Base-by-base conservation (phyloP, 2,797 vertebrate species). In the Chrysocyon brachyurus region DNA sequence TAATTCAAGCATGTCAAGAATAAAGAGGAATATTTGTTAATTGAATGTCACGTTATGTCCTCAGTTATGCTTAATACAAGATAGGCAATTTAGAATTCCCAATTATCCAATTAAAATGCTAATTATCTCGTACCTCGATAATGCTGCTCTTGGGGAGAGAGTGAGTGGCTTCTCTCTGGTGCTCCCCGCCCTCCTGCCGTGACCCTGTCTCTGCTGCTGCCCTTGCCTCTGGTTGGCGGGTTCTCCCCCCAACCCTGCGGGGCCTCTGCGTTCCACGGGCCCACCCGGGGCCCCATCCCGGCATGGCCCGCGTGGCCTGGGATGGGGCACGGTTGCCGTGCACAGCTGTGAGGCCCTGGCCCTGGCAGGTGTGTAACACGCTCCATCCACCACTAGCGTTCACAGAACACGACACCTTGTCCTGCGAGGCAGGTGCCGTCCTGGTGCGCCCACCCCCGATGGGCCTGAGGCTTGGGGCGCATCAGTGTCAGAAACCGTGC, bases 61-160 rank as follows among this genome's bases (percentile, higher is more conserved):
- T 97, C 84, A 89, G 96, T 98, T 98, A 94, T 94, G 97, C 97
- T 97, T 98, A 97, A 97, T 88, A 54, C 91, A 85, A 97, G 96
- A 97, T 97, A 98, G 97, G 96, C 97, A 97, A 98, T 98, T 98
- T 98, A 94, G 98, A 98, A 97, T 97, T 98, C 95, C 97, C 97
- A 97, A 63, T 98, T 98, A 98, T 83, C 93, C 98, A 98, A 98
- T 98, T 98, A 98, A 99, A 98, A 98, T 99, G 97, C 96, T 98
- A 98, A 98, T 98, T 98, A 97, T 63, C 68, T 88, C 82, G 36
- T 98, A 97, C 90, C 96, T 97, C 97, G 97, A 97, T 93, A 91
- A 94, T 70, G 88, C 78, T 11, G 63, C 97, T 98, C 98, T 54
- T 90, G 5, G 54, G 97, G 86, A 96, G 84, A 94, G 95, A 96